Evolutionary conservation across 2,888 invertebrate genomes (phyloP), one percentile per base, ranked within the genome.

Genomic region (Nipponacmea schrenckii): DNA sequence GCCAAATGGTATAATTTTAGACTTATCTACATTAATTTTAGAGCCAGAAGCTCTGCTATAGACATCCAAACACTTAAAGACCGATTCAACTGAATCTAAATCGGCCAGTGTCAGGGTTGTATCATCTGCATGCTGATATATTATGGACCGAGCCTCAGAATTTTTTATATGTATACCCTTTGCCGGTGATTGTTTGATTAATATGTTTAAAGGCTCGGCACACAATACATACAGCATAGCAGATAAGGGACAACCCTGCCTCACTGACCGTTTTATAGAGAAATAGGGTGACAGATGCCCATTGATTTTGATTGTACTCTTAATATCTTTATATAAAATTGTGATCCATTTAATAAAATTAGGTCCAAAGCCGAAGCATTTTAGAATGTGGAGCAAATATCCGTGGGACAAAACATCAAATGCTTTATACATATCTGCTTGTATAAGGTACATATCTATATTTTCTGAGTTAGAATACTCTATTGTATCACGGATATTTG

Each of bases 341-440:
- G 10, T 46, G 26, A 67, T 44, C 67, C 67, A 67, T 46, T 26
- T 26, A 8, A 44, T 67, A 20, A 67, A 67, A n/a, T 46, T 24
- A 45, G 44, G 20, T n/a, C 67, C 67, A 67, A 67, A 67, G 26
- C 48, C 48, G 26, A 67, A 46, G 45, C 46, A 46, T 48, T 46
- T 46, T 26, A 67, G 67, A 24, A 67, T 46, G 15, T 67, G 65
- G 69, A 73, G 75, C 48, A 81, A 20, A 70, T 72, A 80, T 14
- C 72, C 69, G 64, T 76, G 75, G 24, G 70, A 74, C 14, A 80
- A 79, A 45, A 79, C 64, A 67, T 80, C 79, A 45, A 80, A 80
- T 0, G 79, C 79, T 48, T 80, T 81, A 63, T 79, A 77, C 67
- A 79, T 79, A 65, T 81, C 80, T 45, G 79, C 31, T 68, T 56